Evolutionary conservation across 2,888 invertebrate genomes (phyloP).

Genomic region (Epinotia demarniana): DNA sequence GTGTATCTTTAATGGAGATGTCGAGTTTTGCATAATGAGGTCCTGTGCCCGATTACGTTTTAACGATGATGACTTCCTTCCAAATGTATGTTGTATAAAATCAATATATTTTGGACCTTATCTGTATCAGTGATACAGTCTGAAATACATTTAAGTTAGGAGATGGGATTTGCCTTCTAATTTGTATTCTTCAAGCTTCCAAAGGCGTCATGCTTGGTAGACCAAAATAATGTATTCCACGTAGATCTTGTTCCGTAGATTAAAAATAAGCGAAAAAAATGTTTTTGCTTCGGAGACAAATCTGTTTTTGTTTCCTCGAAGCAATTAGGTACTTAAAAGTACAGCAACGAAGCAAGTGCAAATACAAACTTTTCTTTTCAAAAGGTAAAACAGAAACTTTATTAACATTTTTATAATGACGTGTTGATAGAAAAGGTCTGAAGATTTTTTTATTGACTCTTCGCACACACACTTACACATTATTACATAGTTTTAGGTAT

Average conservation of each 20-base stretch:
- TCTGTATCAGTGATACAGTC: constrained; percentile 38
- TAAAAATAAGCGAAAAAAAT: constrained; percentile 56
- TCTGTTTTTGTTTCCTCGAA: background rate
- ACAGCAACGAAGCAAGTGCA: background rate
- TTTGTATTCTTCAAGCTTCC: constrained; percentile 70
- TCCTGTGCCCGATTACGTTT: constrained; percentile 77
- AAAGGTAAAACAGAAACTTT: background rate
- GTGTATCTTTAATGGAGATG: constrained; percentile 66
- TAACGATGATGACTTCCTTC: constrained; percentile 77
- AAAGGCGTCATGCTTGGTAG: constrained; percentile 72
- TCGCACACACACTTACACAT: too few relatives aligned
- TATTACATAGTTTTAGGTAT: too few relatives aligned
- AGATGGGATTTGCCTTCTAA: constrained; percentile 62
- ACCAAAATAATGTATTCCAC: constrained; percentile 72
- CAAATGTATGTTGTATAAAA: constrained; percentile 48
- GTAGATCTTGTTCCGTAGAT: constrained; percentile 60
- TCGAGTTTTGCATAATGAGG: constrained; percentile 76
- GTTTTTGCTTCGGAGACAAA: background rate
- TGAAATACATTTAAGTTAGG: constrained; percentile 44
- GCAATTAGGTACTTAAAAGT: background rate
- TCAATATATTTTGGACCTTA: constrained; percentile 52
- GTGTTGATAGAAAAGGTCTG: background rate
- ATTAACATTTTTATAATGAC: background rate
- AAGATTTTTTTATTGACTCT: background rate
- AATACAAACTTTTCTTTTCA: background rate